A percentile compares a stretch with the other conserved stretches of the same genome.
Evolutionary conservation across 2,113 vertebrate species (phyloP).

Genomic region (Polypterus bichir): DNA sequence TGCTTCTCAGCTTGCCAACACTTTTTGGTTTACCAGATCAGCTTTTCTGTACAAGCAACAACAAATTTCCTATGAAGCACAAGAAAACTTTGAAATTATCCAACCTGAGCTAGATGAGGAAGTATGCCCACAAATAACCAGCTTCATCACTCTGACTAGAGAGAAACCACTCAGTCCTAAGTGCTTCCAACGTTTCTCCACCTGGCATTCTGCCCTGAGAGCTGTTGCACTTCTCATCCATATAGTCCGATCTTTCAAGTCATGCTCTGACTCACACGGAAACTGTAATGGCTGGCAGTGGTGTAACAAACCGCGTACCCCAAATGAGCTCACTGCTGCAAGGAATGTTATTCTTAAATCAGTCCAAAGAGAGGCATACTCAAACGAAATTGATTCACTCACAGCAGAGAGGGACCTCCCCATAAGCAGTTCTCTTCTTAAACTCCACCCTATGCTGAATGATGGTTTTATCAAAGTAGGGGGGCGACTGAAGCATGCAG

Average conservation of each 20-base stretch:
- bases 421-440: not conserved
- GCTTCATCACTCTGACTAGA: not conserved
- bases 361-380: not conserved
- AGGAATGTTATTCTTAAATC: not conserved
- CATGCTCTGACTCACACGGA: not conserved
- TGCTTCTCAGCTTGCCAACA: not conserved
- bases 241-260: not conserved
- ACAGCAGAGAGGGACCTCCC: too few species aligned
- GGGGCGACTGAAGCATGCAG: not conserved
- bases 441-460: not conserved
- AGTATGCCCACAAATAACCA: not conserved
- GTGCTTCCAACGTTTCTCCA: not conserved
- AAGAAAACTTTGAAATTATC: not conserved
- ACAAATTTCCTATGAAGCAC: not conserved
- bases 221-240: not conserved
- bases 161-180: not conserved
- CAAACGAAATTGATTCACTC: not conserved
- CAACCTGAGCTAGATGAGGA: not conserved
- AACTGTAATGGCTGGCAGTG: not conserved
- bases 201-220: not conserved
- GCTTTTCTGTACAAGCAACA: not conserved
- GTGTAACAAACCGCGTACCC: not conserved
- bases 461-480: not conserved
- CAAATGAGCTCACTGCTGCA: not conserved
- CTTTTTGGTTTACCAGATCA: slow-evolving; percentile 6